phyloP scores from a whole-genome alignment of 64 coral and sea anemone species.

The Hydrozoanthus tunicans region DNA sequence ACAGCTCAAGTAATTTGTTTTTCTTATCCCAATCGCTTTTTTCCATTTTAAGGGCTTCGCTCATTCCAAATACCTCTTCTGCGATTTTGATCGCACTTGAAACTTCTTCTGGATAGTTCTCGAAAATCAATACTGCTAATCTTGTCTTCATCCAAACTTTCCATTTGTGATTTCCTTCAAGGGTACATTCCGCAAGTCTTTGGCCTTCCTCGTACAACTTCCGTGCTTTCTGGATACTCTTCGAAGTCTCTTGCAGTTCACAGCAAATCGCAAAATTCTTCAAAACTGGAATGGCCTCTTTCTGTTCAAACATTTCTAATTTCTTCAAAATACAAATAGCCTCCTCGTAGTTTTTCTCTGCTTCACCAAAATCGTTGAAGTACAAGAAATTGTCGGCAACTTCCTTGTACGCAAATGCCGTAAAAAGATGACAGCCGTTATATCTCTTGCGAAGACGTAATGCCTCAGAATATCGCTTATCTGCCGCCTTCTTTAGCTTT shows the following conservation, averaged over 20 bases:
- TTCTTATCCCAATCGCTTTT: not conserved
- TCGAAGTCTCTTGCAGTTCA: not conserved
- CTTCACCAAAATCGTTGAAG: not conserved
- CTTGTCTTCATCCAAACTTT: slow-evolving; percentile 51
- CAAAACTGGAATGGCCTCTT: slow-evolving; percentile 38
- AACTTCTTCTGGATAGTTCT: slow-evolving; percentile 23
- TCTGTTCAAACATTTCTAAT: slow-evolving; percentile 11
- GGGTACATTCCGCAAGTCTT: slow-evolving; percentile 17
- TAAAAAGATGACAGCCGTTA: slow-evolving; percentile 50
- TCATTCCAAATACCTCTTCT: not conserved
- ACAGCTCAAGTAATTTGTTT: slow-evolving; percentile 10
- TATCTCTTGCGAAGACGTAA: not conserved
- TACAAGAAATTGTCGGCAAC: slow-evolving; percentile 45
- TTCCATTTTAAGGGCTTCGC: slow-evolving; percentile 22
- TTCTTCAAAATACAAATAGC: slow-evolving; percentile 43
- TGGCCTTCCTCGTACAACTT: slow-evolving; percentile 32
- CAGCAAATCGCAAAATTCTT: slow-evolving; percentile 59
- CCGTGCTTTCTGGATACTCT: slow-evolving; percentile 11
- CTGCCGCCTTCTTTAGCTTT: not conserved
- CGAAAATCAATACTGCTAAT: slow-evolving; percentile 45
- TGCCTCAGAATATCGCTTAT: slow-evolving; percentile 15
- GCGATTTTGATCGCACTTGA: slow-evolving; percentile 9
- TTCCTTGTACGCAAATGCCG: slow-evolving; percentile 59
- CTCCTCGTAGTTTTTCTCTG: slow-evolving; percentile 33
- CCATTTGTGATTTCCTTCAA: slow-evolving; percentile 48